Percentiles rank a stretch among this genome's conserved stretches.
Conservation (phyloP, 2,888 invertebrate genomes). For the Vanessa cardui region DNA sequence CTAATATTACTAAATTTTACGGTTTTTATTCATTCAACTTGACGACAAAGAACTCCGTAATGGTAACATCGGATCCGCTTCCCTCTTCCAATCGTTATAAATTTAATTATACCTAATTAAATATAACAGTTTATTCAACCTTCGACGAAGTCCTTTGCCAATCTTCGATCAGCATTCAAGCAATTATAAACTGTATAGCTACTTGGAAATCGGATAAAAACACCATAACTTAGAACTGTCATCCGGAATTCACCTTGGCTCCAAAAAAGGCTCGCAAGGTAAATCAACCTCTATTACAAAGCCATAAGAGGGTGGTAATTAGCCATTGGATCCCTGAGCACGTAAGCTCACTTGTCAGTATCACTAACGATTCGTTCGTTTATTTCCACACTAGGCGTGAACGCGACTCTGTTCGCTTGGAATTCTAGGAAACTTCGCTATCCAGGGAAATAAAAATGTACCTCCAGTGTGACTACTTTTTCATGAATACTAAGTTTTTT, state of each 20-base stretch:
- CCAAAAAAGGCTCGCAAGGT: slow-evolving; percentile 31
- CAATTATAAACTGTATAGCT: neutral
- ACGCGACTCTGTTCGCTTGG: no score
- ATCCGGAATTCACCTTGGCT: slow-evolving; percentile 29
- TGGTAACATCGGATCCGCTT: neutral
- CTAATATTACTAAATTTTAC: neutral
- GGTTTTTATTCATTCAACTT: neutral
- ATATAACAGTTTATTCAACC: neutral
- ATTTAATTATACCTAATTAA: neutral
- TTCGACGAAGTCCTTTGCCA: slow-evolving; percentile 3
- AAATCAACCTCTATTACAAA: slow-evolving; percentile 18
- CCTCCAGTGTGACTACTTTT: no score
- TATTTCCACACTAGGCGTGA: neutral
- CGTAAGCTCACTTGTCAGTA: slow-evolving; percentile 21
- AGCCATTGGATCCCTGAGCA: slow-evolving; percentile 31
- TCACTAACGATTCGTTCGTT: neutral
- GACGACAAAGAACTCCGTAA: neutral
- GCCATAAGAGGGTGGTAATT: slow-evolving; percentile 35
- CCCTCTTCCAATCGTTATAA: neutral
- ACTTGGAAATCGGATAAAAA: slow-evolving; percentile 9
- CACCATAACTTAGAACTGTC: slow-evolving; percentile 3
- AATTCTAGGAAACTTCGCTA: no score
- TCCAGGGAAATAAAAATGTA: no score
- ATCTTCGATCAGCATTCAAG: neutral
- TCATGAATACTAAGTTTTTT: no score